Base-by-base conservation (phyloP, 2,888 invertebrate species). In the Plusia festucae region DNA sequence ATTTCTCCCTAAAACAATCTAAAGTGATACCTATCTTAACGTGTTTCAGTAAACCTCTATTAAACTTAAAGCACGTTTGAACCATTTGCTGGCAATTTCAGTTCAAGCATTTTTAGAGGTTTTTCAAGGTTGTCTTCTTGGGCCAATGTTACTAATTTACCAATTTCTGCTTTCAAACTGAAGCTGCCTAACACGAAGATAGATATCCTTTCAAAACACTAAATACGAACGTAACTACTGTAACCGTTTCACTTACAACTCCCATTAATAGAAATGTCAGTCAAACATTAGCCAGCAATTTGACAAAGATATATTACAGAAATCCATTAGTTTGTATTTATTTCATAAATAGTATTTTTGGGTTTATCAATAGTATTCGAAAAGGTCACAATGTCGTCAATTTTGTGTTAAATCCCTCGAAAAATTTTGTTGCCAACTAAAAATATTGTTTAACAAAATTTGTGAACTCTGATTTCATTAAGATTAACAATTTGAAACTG, bases 231-330 rank as follows among this genome's bases (percentile, higher is more conserved):
- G n/a, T n/a, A 56, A 24, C 24, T 52, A n/a, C 44, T 73, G 27
- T n/a, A 11, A 59, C 24, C 27, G 32, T 30, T 15, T 65, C 46
- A 73, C 66, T 64, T 60, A 66, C 53, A 60, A 40, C 46, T 20
- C 55, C 54, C 66, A 65, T 78, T 70, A 70, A 73, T 73, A 67
- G 57, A 52, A 53, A 68, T 49, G 63, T 63, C 66, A 66, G 59
- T 15, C 18, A 44, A 72, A 70, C 67, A 75, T 61, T 75, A 67
- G 53, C 62, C 22, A 57, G 52, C 40, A 15, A 78, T 75, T 69
- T 64, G 46, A 69, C 62, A 30, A 73, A 77, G 73, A 78, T 46
- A 60, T 73, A 78, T 73, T 76, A 65, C 73, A 62, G 68, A 53
- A 57, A 78, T 73, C 55, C 55, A 78, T 78, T 78, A 70, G 68